Evolutionary conservation across 2,888 invertebrate species (phyloP).

Genomic region (Chouioia cunea): DNA sequence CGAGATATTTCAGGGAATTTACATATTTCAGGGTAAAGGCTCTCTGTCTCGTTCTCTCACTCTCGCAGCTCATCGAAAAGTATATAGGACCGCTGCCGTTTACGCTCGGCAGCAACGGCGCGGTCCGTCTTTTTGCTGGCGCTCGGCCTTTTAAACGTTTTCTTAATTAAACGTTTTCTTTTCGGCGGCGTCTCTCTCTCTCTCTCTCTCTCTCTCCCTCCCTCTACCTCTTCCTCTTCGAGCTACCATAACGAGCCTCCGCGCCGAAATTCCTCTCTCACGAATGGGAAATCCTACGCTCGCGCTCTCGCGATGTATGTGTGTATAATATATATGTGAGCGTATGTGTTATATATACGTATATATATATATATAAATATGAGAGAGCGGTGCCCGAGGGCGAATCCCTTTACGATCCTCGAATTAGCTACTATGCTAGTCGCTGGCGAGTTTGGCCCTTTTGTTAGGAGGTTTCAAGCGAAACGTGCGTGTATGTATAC

Average conservation of each 20-base stretch:
- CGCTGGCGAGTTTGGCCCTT: not conserved
- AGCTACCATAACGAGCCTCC: slow-evolving; percentile 28
- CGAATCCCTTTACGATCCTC: slow-evolving; percentile 57
- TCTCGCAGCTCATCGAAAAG: slow-evolving; percentile 7
- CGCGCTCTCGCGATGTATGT: slow-evolving; percentile 37
- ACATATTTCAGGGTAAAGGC: slow-evolving; percentile 37
- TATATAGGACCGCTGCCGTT: slow-evolving; percentile 21
- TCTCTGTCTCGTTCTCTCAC: too few species aligned
- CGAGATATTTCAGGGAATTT: slow-evolving; percentile 37
- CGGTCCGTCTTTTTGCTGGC: slow-evolving; percentile 28
- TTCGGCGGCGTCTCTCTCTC: slow-evolving; percentile 17
- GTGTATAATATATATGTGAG: too few species aligned
- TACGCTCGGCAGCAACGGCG: not conserved
- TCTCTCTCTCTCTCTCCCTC: too few species aligned
- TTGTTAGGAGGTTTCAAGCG: too few species aligned
- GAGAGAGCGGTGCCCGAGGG: slow-evolving; percentile 18
- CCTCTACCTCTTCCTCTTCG: too few species aligned
- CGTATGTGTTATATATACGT: not conserved
- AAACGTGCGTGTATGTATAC: too few species aligned
- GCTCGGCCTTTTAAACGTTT: slow-evolving; percentile 42
- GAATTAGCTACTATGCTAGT: slow-evolving; percentile 53
- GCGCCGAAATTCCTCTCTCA: slow-evolving; percentile 30
- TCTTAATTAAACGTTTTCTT: slow-evolving; percentile 46
- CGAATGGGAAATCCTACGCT: not conserved
- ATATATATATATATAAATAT: slow-evolving; percentile 36